Evolutionary conservation across 2,888 invertebrate genomes (phyloP), one percentile per base, ranked within the genome.

Genomic region (Zeuzera pyrina): DNA sequence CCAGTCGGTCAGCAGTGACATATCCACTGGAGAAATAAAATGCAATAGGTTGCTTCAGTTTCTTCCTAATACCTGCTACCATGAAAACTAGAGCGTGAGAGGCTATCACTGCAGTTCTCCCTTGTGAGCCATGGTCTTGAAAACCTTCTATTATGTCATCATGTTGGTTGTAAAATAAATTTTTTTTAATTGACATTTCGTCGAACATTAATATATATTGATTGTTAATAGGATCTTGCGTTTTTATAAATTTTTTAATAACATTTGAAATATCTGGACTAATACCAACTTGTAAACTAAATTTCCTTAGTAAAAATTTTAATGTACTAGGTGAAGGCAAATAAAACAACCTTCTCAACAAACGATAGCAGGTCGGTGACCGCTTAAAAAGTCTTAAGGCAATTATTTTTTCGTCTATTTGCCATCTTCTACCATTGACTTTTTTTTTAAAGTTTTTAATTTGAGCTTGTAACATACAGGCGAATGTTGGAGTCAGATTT

Each of bases 11-110:
- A 13, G 39, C 34, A 16, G 34, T 36, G 4, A 23, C 26, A 34
- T 27, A 39, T 4, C 25, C 21, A 19, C 34, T 30, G 10, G 36
- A 39, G 12, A 39, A 35, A 19, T 34, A 35, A n/a, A 34, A 14
- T 6, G 39, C 36, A 14, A 39, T 29, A 7, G 36, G 39, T 19
- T 36, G 39, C 22, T 39, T 39, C 7, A 34, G 21, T 6, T 15
- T 28, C 15, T 31, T 31, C 7, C 41, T 31, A 6, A 41, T 30
- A 1, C 35, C 35, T 10, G 35, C 35, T 11, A 37, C 10, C 22
- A 22, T 22, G 10, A 22, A 22, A 4, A 22, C 22, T 10, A 22
- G 10, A 22, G 14, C 29, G 19, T 29, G 19, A n/a, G 29, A 12
- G 6, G 22, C 30, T 13, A 14, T 10, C 19, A 10, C 14, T 21